Evolutionary conservation across 2,888 invertebrate species (phyloP).

Genomic region (Furcula furcula): DNA sequence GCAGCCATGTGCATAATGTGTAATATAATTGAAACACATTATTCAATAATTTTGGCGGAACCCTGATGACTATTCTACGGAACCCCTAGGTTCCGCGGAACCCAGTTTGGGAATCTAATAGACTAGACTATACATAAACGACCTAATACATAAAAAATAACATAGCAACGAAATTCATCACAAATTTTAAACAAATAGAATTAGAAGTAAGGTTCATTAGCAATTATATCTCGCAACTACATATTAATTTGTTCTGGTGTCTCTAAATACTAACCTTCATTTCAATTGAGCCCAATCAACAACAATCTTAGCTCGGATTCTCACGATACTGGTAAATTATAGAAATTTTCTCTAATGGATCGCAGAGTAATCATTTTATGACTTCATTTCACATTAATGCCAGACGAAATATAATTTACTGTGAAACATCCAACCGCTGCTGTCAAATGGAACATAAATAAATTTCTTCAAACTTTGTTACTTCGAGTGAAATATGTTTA

Average conservation of each 20-base stretch:
- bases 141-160: no score
- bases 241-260: conserved; percentile 37
- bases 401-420: background rate
- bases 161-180: no score
- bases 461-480: background rate
- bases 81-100: no score
- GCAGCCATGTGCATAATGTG: no score
- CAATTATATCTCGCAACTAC: no score
- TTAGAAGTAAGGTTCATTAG: no score
- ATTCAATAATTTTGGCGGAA: no score
- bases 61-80: no score
- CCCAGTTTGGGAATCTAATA: no score
- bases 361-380: background rate
- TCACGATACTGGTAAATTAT: conserved; percentile 16
- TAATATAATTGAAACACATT: no score
- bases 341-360: conserved; percentile 6
- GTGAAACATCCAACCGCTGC: background rate
- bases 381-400: background rate
- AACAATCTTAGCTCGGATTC: conserved; percentile 19
- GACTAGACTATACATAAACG: no score
- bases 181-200: no score
- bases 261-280: conserved; percentile 46
- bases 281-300: conserved; percentile 57
- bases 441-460: background rate
- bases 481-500: background rate